Conservation (phyloP, 2,113 vertebrate genomes). For the Terrapene triunguis region DNA sequence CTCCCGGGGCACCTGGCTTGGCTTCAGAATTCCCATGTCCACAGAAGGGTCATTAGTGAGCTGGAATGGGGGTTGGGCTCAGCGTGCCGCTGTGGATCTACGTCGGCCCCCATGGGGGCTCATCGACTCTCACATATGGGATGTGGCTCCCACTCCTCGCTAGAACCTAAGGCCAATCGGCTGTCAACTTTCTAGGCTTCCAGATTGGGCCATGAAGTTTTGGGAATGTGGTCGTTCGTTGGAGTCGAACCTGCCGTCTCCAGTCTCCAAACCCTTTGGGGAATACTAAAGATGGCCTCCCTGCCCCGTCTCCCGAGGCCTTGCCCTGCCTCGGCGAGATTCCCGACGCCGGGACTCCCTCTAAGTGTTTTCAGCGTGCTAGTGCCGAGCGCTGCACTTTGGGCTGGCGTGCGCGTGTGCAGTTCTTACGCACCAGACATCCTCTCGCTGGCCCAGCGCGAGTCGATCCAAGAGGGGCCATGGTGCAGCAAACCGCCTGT, state of each 20-base stretch:
- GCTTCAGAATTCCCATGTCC: not conserved
- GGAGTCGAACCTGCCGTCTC: not conserved
- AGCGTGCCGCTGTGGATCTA: not conserved
- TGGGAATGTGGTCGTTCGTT: not conserved
- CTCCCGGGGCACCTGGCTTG: not conserved
- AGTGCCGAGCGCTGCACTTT: not conserved
- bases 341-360: too few relatives aligned
- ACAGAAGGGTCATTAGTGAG: not conserved
- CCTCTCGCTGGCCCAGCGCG: not conserved
- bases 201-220: not conserved
- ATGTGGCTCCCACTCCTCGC: not conserved
- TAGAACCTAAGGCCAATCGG: not conserved
- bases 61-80: not conserved
- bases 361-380: not conserved
- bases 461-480: not conserved
- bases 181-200: not conserved
- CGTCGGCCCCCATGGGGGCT: accelerated
- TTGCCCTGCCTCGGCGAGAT: not conserved
- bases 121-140: not conserved
- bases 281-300: not conserved
- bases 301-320: not conserved
- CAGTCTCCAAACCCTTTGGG: not conserved
- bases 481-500: too few relatives aligned
- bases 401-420: not conserved
- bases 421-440: not conserved